phyloP scores from a whole-genome alignment of 2,888 invertebrate genomes.

The Mechanitis mazaeus region DNA sequence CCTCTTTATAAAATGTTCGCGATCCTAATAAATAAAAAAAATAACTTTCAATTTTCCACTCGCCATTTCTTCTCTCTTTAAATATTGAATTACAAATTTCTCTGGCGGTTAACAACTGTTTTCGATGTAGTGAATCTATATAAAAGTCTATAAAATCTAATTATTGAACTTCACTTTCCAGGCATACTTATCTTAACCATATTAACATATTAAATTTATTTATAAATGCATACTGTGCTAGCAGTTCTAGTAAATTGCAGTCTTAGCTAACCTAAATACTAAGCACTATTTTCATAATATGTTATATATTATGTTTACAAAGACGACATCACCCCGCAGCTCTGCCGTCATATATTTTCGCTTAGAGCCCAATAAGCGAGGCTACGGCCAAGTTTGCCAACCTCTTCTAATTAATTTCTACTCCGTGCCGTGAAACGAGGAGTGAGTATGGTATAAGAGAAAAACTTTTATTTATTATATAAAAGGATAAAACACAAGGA shows the following conservation, averaged over 20 bases:
- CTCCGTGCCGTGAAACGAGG: constrained; percentile 62
- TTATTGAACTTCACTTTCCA: neutral
- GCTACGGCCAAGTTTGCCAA: constrained; percentile 64
- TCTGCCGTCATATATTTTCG: constrained; percentile 66
- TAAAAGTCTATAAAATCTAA: no score
- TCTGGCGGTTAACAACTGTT: no score
- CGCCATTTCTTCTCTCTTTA: no score
- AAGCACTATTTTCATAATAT: constrained; percentile 3
- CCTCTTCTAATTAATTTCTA: constrained; percentile 73
- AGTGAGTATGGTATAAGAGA: constrained; percentile 35
- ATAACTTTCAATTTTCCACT: no score
- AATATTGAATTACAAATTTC: no score
- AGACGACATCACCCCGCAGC: constrained; percentile 30
- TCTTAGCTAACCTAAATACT: neutral
- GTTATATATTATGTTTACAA: constrained; percentile 10
- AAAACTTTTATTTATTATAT: neutral
- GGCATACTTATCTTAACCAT: neutral
- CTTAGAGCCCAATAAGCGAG: constrained; percentile 64
- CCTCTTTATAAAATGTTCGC: no score
- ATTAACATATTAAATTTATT: neutral
- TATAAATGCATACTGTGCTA: neutral
- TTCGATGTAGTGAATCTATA: no score
- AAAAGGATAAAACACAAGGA: no score
- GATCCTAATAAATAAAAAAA: no score
- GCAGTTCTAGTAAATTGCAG: constrained; percentile 7